A percentile compares a stretch with the other conserved stretches of the same genome.
phyloP scores from a whole-genome alignment of 2,888 invertebrate species.

The Diabrotica balteata region DNA sequence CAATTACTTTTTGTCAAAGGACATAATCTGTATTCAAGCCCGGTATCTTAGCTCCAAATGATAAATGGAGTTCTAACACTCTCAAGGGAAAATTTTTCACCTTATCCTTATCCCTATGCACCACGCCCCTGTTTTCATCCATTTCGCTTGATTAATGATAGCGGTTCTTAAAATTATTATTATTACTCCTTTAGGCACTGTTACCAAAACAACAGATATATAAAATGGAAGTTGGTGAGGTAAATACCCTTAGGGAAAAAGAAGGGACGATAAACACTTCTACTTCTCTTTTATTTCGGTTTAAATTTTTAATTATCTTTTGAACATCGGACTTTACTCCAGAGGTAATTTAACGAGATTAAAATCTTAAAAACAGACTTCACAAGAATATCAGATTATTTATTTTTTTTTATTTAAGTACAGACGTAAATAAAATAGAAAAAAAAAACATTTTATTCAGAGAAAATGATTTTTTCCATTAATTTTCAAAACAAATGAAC shows the following conservation, averaged over 20 bases:
- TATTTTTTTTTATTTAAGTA: too few species aligned
- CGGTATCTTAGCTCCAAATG: conserved; percentile 11
- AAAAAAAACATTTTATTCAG: not conserved
- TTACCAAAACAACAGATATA: conserved; percentile 13
- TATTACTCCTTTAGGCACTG: conserved; percentile 14
- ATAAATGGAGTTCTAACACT: conserved; percentile 21
- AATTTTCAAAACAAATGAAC: too few species aligned
- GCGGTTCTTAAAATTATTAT: conserved; percentile 12
- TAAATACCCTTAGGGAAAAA: conserved; percentile 5
- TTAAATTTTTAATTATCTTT: conserved; percentile 1
- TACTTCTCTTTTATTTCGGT: not conserved
- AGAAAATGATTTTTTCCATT: not conserved
- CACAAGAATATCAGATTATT: too few species aligned
- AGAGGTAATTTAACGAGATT: not conserved
- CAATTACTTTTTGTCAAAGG: conserved; percentile 7
- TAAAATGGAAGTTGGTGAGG: conserved; percentile 2
- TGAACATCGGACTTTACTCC: not conserved
- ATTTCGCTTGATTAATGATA: conserved; percentile 39
- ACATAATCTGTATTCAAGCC: conserved; percentile 20
- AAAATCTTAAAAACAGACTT: too few species aligned
- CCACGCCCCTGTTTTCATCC: conserved; percentile 29
- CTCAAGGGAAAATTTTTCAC: conserved; percentile 23
- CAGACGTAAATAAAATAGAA: too few species aligned
- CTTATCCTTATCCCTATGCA: conserved; percentile 4
- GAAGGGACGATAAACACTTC: conserved; percentile 5